phyloP scores from a whole-genome alignment of 2,113 vertebrate species.

The Bujurquina vittata region DNA sequence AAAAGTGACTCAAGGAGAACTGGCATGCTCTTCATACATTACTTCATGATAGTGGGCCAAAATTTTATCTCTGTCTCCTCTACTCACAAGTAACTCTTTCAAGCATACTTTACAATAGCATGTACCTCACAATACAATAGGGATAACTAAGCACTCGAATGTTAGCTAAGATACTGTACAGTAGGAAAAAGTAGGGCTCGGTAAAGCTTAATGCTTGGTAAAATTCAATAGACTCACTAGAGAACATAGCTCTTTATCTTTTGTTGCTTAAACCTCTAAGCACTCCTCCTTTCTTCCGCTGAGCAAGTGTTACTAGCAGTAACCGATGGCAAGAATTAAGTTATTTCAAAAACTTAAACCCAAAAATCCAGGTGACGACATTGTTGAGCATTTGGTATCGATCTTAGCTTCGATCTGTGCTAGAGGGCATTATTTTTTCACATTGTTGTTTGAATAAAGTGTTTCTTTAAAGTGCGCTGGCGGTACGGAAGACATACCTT shows the following conservation, averaged over 20 bases:
- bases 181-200: neutral
- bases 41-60: neutral
- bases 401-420: neutral
- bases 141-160: neutral
- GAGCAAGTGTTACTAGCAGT: constrained; percentile 4
- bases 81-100: neutral
- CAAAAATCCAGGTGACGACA: neutral
- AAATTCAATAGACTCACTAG: neutral
- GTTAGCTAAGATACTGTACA: neutral
- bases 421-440: neutral
- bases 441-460: neutral
- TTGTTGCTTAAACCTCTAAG: constrained; percentile 4
- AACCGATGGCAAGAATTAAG: rapidly evolving
- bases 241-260: neutral
- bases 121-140: neutral
- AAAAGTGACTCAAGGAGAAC: neutral
- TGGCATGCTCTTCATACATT: no score
- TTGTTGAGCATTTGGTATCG: neutral
- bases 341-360: neutral
- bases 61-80: neutral
- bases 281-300: constrained; percentile 12
- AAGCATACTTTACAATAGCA: neutral
- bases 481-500: neutral
- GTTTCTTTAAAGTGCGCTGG: neutral
- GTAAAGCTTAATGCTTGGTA: neutral